Evolutionary conservation across 92 coral and sea anemone genomes (phyloP).

Genomic region (Paragorgia papillata): DNA sequence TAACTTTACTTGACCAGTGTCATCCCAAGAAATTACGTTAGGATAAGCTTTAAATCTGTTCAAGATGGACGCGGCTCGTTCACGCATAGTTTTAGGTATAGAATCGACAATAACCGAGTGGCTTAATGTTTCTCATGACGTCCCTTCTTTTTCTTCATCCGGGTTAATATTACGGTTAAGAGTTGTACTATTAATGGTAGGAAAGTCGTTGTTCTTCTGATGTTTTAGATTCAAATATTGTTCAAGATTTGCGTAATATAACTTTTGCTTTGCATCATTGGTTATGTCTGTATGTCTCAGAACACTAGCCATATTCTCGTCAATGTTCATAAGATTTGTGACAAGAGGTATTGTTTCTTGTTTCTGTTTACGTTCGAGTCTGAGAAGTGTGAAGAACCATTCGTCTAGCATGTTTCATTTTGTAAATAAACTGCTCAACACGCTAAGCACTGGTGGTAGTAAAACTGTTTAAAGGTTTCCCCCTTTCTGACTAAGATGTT

Average conservation of each 20-base stretch:
- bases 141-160: too few species aligned
- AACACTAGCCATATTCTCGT: background rate
- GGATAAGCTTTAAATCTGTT: background rate
- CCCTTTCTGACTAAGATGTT: conserved; percentile 8
- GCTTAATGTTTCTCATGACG: too few species aligned
- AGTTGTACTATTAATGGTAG: conserved; percentile 27
- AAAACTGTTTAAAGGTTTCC: background rate
- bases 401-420: background rate
- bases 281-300: background rate
- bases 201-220: conserved; percentile 1
- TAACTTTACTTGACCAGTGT: background rate
- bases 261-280: conserved; percentile 2
- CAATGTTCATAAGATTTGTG: conserved; percentile 1
- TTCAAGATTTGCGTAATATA: conserved; percentile 22
- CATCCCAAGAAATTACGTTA: background rate
- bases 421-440: background rate
- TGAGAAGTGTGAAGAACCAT: background rate
- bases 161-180: too few species aligned
- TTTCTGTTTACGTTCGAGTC: conserved; percentile 11
- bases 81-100: conserved; percentile 27
- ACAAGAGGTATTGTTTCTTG: conserved; percentile 7
- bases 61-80: conserved; percentile 1
- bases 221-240: conserved; percentile 29
- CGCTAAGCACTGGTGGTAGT: conserved; percentile 20
- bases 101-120: conserved; percentile 8